Evolutionary conservation across 2,888 invertebrate genomes (phyloP).

Genomic region (Mimas tiliae): DNA sequence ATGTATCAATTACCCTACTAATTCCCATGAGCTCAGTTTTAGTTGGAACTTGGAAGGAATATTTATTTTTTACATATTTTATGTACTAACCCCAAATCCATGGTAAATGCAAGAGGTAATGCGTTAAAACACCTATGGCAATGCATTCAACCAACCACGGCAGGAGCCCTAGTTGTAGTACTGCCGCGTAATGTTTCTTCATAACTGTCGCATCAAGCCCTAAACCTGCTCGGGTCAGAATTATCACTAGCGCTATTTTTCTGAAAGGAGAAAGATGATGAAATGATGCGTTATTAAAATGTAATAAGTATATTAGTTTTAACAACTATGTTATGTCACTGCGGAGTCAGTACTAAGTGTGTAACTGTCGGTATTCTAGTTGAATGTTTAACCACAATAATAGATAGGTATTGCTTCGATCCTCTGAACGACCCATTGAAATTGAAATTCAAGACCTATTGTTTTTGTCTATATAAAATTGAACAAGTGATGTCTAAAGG

Average conservation of each 20-base stretch:
- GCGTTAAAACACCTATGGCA: constrained; percentile 85
- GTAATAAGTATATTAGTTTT: background rate
- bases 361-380: too few species aligned
- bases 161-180: constrained; percentile 89
- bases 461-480: too few species aligned
- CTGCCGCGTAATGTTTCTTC: constrained; percentile 88
- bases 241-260: constrained; percentile 92
- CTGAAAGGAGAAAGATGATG: constrained; percentile 68
- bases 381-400: too few species aligned
- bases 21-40: too few species aligned
- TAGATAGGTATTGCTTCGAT: too few species aligned
- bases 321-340: too few species aligned
- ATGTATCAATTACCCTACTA: too few species aligned
- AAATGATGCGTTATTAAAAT: background rate
- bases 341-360: too few species aligned
- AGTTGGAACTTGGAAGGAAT: background rate
- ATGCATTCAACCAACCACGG: constrained; percentile 91
- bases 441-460: too few species aligned
- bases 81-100: constrained; percentile 88
- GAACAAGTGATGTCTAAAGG: too few species aligned
- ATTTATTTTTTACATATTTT: too few species aligned
- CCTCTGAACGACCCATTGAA: too few species aligned
- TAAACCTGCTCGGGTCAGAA: constrained; percentile 92
- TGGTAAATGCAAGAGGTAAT: constrained; percentile 89
- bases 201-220: constrained; percentile 91